Percentiles rank a stretch among this genome's conserved stretches.
phyloP scores from a whole-genome alignment of 2,888 invertebrate species.

The Electrophaes corylata region DNA sequence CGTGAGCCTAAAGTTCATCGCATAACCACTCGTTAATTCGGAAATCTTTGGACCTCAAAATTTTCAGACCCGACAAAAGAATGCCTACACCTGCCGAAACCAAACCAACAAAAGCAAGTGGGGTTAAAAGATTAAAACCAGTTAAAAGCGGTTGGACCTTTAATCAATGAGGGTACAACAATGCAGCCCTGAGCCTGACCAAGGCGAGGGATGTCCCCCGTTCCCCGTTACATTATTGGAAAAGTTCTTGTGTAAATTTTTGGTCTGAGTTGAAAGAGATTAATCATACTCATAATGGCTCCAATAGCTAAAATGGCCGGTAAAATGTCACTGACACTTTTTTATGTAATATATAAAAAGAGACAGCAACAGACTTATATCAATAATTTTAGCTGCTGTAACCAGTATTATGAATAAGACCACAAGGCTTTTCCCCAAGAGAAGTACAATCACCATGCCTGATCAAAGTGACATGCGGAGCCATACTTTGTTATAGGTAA shows the following conservation, averaged over 20 bases:
- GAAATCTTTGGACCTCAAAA: constrained; percentile 8
- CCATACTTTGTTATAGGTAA: no score
- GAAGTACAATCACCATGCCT: no score
- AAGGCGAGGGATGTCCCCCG: constrained; percentile 55
- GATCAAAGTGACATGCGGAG: no score
- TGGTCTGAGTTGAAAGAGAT: constrained; percentile 41
- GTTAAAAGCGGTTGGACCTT: constrained; percentile 48
- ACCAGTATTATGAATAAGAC: no score
- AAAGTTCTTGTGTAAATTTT: constrained; percentile 65
- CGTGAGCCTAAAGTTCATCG: not conserved
- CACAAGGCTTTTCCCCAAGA: no score
- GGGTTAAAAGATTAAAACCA: constrained; percentile 63
- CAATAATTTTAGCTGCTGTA: no score
- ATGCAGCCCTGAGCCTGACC: constrained; percentile 65
- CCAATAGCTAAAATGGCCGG: no score
- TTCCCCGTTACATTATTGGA: constrained; percentile 77
- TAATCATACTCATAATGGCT: no score
- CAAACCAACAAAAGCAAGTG: constrained; percentile 45
- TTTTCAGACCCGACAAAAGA: constrained; percentile 43
- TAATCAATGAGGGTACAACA: constrained; percentile 68
- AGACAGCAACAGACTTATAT: no score
- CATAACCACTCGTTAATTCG: not conserved
- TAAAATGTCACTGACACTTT: no score
- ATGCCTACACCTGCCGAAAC: constrained; percentile 42
- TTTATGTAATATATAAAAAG: no score